Evolutionary conservation across 2,797 vertebrate species (phyloP), one percentile per base, ranked within the genome.

Genomic region (Leptoclinus maculatus): DNA sequence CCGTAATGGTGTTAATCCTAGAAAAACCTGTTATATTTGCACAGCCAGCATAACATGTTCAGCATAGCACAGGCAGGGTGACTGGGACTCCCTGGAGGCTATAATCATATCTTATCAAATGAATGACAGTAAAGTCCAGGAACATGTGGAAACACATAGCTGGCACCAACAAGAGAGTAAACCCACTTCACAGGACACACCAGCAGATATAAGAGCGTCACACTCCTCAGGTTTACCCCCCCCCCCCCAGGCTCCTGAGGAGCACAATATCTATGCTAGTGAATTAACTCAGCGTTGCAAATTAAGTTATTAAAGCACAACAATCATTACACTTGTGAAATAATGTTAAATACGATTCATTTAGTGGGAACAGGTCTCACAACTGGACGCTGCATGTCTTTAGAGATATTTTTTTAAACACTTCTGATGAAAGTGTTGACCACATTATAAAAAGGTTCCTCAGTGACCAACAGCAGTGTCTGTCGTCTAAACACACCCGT

Each of bases 1-100:
- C 74, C 77, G 57, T 78, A 84, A 79, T 66, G 62, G 81, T 85
- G 88, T 89, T 91, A 89, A 90, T 89, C 80, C 80, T 80, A 78
- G 79, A 83, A 81, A 90, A 83, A 75, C 64, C 73, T 47, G 81
- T 79, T 67, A 78, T 57, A 83, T 86, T 79, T 71, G 68, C 78
- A 80, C 83, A 85, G 51, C 63, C 67, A 83, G 63, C 53, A 63
- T 62, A 82, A 76, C 70, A 63, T 65, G 51, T 71, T 56, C 66
- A 71, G 74, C 71, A 84, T 3, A 64, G 71, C 43, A 76, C 69
- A 29, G 47, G 56, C 59, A 78, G 76, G 65, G 66, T 41, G 53
- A 78, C 68, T 78, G 70, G 73, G 78, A 83, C 83, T 88, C 80
- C 82, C 83, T 82, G 77, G 32, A 83, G 73, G 58, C 66, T 60